Percentiles rank a stretch among this genome's conserved stretches.
phyloP scores from a whole-genome alignment of 2,797 vertebrate species.

The Neosilurus hyrtlii region DNA sequence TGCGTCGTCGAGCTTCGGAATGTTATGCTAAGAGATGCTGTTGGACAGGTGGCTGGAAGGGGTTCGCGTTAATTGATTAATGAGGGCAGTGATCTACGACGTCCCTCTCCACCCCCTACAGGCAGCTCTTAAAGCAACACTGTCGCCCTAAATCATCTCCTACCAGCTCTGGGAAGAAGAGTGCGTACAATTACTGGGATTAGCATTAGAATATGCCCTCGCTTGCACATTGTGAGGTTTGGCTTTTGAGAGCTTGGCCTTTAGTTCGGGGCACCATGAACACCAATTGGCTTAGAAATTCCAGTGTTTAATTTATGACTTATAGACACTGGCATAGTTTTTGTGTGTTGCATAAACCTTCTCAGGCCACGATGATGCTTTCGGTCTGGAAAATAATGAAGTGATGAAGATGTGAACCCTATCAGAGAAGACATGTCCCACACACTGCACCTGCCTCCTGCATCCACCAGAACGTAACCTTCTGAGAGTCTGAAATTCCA shows the following conservation, averaged over 20 bases:
- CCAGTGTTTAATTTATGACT: conserved; percentile 26
- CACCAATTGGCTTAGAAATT: conserved; percentile 27
- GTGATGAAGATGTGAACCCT: too few species aligned
- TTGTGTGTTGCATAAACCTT: background rate
- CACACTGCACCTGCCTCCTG: background rate
- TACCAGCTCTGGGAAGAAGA: conserved; percentile 70
- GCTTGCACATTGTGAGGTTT: background rate
- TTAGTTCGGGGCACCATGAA: background rate
- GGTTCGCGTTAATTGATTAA: conserved; percentile 78
- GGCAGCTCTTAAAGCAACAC: conserved; percentile 57
- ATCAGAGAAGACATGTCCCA: background rate
- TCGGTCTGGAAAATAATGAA: background rate
- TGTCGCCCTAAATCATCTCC: conserved; percentile 79
- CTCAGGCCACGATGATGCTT: background rate
- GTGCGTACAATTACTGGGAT: conserved; percentile 67
- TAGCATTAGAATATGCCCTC: conserved; percentile 71
- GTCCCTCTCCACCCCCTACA: conserved; percentile 27
- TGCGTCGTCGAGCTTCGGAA: conserved; percentile 31
- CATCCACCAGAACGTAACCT: background rate
- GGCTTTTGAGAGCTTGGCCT: conserved; percentile 26
- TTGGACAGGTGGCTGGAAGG: conserved; percentile 72
- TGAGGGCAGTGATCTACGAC: conserved; percentile 76
- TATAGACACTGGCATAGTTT: background rate
- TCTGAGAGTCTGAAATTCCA: background rate
- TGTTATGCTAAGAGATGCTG: conserved; percentile 54